A percentile compares a stretch with the other conserved stretches of the same genome.
Conservation (phyloP, 2,797 vertebrate genomes). For the Astyanax mexicanus region DNA sequence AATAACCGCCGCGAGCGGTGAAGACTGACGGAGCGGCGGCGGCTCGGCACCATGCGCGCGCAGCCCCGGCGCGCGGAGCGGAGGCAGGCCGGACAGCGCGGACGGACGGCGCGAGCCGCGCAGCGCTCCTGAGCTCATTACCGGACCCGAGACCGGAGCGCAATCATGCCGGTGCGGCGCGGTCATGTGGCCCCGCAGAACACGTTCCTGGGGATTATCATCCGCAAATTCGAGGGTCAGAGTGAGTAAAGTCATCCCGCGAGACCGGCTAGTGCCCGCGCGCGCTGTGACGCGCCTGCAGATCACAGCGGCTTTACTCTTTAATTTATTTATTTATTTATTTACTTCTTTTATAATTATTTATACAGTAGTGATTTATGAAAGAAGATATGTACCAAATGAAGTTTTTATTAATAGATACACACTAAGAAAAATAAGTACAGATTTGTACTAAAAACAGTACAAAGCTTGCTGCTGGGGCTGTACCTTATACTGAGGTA, state of each 20-base stretch:
- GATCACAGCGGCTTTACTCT: neutral
- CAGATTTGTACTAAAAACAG: too few relatives aligned
- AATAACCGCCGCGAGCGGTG: neutral
- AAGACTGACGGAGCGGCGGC: constrained; percentile 7
- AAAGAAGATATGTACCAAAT: too few relatives aligned
- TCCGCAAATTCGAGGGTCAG: constrained; percentile 88
- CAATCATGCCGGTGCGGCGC: constrained; percentile 76
- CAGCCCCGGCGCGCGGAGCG: neutral
- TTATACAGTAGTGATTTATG: too few relatives aligned
- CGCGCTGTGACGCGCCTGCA: neutral
- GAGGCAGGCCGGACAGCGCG: constrained; percentile 13
- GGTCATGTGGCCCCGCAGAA: constrained; percentile 87
- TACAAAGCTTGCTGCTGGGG: too few relatives aligned
- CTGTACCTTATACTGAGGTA: too few relatives aligned
- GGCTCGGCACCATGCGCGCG: neutral
- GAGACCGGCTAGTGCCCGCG: neutral
- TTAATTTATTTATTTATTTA: too few relatives aligned
- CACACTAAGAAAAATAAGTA: too few relatives aligned
- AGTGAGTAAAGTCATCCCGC: constrained; percentile 72
- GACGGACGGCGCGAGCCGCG: constrained; percentile 31
- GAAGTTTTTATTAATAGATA: too few relatives aligned
- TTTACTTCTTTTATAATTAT: too few relatives aligned
- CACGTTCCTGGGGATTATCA: constrained; percentile 88
- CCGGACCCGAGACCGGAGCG: neutral
- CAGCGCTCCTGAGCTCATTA: constrained; percentile 36